Evolutionary conservation across 2,113 vertebrate species (phyloP).

Genomic region (Acinonyx jubatus): DNA sequence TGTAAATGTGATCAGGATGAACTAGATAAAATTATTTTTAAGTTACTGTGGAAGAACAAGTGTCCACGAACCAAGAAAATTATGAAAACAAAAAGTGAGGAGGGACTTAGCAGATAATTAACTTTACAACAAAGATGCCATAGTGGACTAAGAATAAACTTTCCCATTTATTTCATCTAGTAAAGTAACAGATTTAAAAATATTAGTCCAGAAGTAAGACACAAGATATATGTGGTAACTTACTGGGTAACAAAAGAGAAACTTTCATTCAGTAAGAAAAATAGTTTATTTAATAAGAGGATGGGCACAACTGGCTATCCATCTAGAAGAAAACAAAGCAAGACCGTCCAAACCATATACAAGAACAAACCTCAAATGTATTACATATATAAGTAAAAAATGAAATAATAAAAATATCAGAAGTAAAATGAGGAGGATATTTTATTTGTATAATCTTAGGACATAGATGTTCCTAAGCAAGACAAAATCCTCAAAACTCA

Average conservation of each 20-base stretch:
- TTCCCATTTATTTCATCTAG: conserved; percentile 10
- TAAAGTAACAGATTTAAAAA: not conserved
- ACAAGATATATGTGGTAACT: not conserved
- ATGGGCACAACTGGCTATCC: not conserved
- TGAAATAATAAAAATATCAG: not conserved
- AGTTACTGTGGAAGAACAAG: not conserved
- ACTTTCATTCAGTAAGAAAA: conserved; percentile 33
- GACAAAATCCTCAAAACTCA: not conserved
- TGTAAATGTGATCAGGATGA: conserved; percentile 18
- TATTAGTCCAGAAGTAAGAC: not conserved
- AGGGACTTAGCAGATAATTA: not conserved
- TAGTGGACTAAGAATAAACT: not conserved
- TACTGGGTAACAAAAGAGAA: not conserved
- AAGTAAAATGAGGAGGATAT: not conserved
- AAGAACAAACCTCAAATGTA: not conserved
- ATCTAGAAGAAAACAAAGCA: not conserved
- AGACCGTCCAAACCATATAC: not conserved
- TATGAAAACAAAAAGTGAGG: not conserved
- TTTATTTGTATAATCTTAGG: not conserved
- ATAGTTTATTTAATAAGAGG: not conserved
- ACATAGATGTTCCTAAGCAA: not conserved
- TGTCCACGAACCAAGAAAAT: conserved; percentile 13
- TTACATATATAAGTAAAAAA: not conserved
- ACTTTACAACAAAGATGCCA: not conserved
- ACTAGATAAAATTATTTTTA: conserved; percentile 10